A percentile compares a stretch with the other conserved stretches of the same genome.
These are phyloP conservation scores for Mythimna albipuncta DNA, from an alignment of 2,888 invertebrate genomes.

Conservation along the genomic window DNA sequence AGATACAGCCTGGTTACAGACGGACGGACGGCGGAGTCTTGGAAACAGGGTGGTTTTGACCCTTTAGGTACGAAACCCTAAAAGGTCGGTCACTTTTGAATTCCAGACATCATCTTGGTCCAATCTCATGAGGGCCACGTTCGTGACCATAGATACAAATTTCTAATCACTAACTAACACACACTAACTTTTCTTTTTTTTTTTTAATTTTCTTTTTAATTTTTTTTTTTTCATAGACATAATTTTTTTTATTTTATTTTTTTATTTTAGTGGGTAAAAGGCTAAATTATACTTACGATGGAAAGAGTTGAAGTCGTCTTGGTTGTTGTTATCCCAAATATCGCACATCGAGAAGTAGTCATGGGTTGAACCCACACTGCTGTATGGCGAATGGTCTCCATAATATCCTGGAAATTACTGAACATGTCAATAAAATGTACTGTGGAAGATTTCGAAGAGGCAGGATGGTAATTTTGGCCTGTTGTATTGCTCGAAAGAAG, in stretches of 20 bases:
- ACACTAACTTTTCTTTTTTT: no score
- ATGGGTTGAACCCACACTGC: slow-evolving; percentile 84
- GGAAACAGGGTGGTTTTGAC: no score
- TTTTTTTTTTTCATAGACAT: no score
- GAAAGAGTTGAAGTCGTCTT: slow-evolving; percentile 79
- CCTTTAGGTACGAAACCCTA: no score
- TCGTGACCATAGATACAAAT: no score
- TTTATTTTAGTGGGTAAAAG: not conserved
- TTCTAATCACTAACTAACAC: no score
- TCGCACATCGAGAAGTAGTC: slow-evolving; percentile 87
- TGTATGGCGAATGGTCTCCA: slow-evolving; percentile 85
- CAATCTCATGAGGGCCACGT: no score
- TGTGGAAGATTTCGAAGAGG: not conserved
- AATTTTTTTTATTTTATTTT: no score
- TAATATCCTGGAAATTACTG: slow-evolving; percentile 79
- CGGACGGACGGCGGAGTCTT: no score
- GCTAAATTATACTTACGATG: slow-evolving; percentile 75
- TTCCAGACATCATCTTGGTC: not conserved
- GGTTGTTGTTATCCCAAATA: slow-evolving; percentile 77
- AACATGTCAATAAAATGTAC: slow-evolving; percentile 5
- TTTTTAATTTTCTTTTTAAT: no score
- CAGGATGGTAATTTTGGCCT: not conserved
- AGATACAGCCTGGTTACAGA: no score
- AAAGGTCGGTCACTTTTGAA: not conserved
- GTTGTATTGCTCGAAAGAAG: no score